Base-by-base conservation (phyloP, 1,140 invertebrate genomes). In the Tetragonula clypearis region DNA sequence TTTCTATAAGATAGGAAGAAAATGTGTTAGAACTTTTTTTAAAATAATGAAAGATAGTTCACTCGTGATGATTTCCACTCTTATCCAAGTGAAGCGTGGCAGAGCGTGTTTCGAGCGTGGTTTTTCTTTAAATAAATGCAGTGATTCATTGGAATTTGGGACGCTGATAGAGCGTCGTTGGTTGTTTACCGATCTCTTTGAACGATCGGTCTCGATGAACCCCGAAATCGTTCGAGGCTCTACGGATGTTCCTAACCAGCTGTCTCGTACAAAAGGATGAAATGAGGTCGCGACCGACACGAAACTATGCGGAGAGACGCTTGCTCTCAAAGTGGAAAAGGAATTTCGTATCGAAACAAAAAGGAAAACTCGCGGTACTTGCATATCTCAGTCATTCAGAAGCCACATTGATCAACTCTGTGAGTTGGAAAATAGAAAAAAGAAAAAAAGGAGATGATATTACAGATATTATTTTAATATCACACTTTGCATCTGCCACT, bases 121-220 rank as follows among this genome's bases (percentile, higher is more conserved):
- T 83, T 83, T 75, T 78, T 78, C 81, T 83, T 77, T 68, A 83
- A 83, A 83, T 83, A 83, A 83, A 83, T 82, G 12, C 73, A 66
- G 62, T 69, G 74, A 78, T 69, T 69, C 74, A 30, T 23, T 78
- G 81, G 81, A 83, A 83, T 83, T 17, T 68, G 74, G 53, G 53
- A 23, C 74, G 62, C 21, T 19, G 73, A 30, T 30, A 30, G 41
- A 55, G 26, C 49, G 26, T n/a, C 21, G 12, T 17, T n/a, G 30
- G 65, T 35, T 68, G 65, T 83, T 78, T 58, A 26, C 55, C n/a
- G 62, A 69, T 41, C 15, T 15, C 9, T 62, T 26, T 26, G 35
- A 26, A 65, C 23, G 69, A 53, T 62, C 71, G 41, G 26, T 75
- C 53, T 15, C 49, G 58, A 55, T 75, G 79, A 41, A 80, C 53